Evolutionary conservation across 2,888 invertebrate genomes (phyloP).

Genomic region (Drosophila mimica): DNA sequence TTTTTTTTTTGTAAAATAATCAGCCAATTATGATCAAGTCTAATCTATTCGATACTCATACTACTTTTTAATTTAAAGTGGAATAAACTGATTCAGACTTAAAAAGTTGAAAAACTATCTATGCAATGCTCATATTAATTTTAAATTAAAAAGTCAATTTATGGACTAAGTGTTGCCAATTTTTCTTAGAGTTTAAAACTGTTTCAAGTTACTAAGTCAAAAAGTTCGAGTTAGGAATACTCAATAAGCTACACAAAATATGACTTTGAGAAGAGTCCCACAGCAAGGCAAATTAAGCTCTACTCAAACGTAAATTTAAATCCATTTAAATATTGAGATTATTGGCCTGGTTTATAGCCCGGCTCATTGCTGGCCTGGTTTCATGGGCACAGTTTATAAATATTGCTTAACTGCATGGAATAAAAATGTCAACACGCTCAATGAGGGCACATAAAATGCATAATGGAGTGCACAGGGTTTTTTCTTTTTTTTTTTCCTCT

Average conservation of each 20-base stretch:
- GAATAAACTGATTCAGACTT: not conserved
- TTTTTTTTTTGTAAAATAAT: not conserved
- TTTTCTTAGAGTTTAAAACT: not conserved
- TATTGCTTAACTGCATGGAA: slow-evolving; percentile 72
- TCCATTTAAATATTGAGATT: not conserved
- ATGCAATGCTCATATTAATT: not conserved
- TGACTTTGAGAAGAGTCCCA: not conserved
- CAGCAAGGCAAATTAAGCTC: not conserved
- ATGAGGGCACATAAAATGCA: slow-evolving; percentile 73
- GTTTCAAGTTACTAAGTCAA: not conserved
- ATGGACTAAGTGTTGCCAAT: not conserved
- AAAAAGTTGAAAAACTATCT: not conserved
- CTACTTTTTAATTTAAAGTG: not conserved
- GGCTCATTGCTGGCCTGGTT: not conserved
- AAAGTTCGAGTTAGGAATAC: not conserved
- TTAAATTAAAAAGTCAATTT: not conserved
- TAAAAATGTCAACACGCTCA: slow-evolving; percentile 75
- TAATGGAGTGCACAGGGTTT: slow-evolving; percentile 67
- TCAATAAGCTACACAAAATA: not conserved
- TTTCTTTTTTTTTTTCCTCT: not conserved
- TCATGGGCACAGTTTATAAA: slow-evolving; percentile 62
- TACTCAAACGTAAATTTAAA: not conserved
- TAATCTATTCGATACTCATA: not conserved
- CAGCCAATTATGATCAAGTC: not conserved
- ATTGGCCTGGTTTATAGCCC: slow-evolving; percentile 8